Base-by-base conservation (phyloP, 2,113 vertebrate species). In the Elephas maximus region DNA sequence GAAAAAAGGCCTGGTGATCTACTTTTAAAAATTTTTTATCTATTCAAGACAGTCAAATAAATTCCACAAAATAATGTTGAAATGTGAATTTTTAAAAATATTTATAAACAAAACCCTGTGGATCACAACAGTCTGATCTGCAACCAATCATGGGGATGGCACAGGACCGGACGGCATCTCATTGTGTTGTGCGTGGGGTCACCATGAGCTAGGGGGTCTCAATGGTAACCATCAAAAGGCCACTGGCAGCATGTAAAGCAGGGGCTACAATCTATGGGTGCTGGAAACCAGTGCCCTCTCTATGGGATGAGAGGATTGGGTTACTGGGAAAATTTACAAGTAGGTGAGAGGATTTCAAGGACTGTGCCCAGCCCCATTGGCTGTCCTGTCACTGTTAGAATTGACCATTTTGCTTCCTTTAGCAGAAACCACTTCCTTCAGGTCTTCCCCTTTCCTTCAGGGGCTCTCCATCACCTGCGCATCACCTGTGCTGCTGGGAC, bases 401-500 rank as follows among this genome's bases (percentile, higher is more conserved):
- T 1, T 82, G 81, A 60, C 78, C 28, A 2, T 8, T n/a, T 23
- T 18, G 28, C 20, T 41, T 79, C 41, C 9, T 33, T 81, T 51
- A 17, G 20, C 23, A 87, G 90, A 90, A 63, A 45, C 8, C 30
- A 41, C 37, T 30, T 30, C n/a, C 21, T 3, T 57, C 28, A 7
- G 48, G 1, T 5, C 44, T 17, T 8, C 11, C 23, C 18, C 23
- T 30, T 28, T 4, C 48, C 8, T 6, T 0, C 15, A 57, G 84
- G 20, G 37, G 41, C 23, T 26, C 65, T 48, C 91, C 23, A 18
- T 10, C 3, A 21, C 28, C 30, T 4, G n/a, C 4, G 2, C 4
- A 0, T 6, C 8, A 57, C 4, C 45, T 6, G 2, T 17, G 2
- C 65, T 17, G 10, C 20, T 1, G 2, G 78, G n/a, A 65, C 28